These are phyloP conservation scores for Sebastes matsubarae DNA, from an alignment of 2,797 vertebrate species.

Conservation along the genomic window DNA sequence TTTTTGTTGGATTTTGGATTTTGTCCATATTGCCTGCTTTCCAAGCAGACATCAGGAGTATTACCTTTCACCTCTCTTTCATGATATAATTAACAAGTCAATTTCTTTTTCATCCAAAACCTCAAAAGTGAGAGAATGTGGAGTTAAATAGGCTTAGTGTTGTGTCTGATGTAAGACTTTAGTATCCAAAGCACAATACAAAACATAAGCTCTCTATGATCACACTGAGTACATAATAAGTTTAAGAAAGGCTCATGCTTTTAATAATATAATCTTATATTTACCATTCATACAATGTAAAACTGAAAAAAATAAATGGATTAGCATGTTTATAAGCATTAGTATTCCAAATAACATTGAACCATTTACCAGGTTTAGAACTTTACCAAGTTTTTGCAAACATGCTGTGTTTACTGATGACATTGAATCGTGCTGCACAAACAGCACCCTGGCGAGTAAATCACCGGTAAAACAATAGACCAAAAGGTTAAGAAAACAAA, in stretches of 20 bases:
- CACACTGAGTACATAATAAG: neutral
- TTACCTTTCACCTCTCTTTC: neutral
- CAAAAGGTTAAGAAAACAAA: neutral
- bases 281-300: neutral
- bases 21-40: accelerated
- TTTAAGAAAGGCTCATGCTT: neutral
- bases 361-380: neutral
- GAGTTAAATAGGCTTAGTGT: neutral
- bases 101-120: neutral
- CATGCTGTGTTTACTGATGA: neutral
- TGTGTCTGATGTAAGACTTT: neutral
- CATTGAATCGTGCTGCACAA: neutral
- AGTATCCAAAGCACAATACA: neutral
- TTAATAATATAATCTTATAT: neutral
- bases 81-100: neutral
- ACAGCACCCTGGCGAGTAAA: neutral
- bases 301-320: neutral
- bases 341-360: neutral
- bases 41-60: neutral
- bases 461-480: neutral
- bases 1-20: neutral
- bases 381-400: neutral
- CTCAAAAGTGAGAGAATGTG: neutral
- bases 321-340: neutral
- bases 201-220: neutral